Base-by-base conservation (phyloP, 2,888 invertebrate species). In the Holacanthella duospinosa region DNA sequence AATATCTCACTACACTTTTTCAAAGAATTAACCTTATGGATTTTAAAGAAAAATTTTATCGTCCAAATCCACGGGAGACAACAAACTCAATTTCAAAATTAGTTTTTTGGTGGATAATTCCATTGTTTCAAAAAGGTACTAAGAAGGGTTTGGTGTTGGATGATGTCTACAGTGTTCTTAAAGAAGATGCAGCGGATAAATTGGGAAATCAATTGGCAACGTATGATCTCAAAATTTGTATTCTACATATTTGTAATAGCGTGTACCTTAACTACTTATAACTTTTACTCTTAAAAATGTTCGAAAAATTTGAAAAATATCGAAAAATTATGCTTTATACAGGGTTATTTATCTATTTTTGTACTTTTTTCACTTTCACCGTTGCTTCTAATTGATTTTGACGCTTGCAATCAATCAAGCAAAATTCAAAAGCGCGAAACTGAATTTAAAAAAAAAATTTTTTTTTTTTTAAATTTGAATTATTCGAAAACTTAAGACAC, bases 21-120 rank as follows among this genome's bases (percentile, higher is more conserved):
- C n/a, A n/a, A n/a, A n/a, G n/a, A n/a, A n/a, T n/a, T n/a, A n/a
- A n/a, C n/a, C n/a, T n/a, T 27, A 74, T 74, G 74, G 74, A 74
- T 62, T 69, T 70, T 55, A 60, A 57, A 28, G 68, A 68, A n/a
- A 82, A 79, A 60, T 81, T 80, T 62, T 81, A 81, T 66, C 78
- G 81, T 59, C 76, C 78, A 61, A 84, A 85, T 78, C 85, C 85
- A 1, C 78, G 82, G 63, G 82, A 81, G 71, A 78, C 76, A 55
- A 81, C 84, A 19, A 84, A 82, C 74, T 71, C 81, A 4, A 72
- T 88, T 6, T 85, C 86, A 1, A 80, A 85, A 64, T 75, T 86
- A 29, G 77, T 83, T 55, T 86, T 84, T 75, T 87, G 87, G 78
- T 92, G 89, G 85, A 86, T 88, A 62, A 79, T 88, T 74, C 86